These are phyloP conservation scores for Clamator glandarius DNA, from an alignment of 2,797 vertebrate species.

Conservation along the genomic window DNA sequence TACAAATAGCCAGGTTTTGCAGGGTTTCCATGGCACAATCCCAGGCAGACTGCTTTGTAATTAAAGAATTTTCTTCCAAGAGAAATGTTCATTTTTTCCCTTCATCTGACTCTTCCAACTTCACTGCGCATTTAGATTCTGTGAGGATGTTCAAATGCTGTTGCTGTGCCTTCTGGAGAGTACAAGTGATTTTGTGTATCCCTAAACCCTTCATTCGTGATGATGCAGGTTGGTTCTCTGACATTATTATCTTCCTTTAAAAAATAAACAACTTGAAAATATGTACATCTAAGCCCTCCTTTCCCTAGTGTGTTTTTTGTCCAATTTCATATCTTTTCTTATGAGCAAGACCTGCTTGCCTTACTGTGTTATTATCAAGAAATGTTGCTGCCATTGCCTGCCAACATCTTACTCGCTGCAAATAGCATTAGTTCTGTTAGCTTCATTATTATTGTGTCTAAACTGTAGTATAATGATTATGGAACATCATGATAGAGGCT, in stretches of 20 bases:
- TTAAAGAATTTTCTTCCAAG: slow-evolving; percentile 60
- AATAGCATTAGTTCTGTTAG: slow-evolving; percentile 60
- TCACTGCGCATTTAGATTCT: slow-evolving; percentile 51
- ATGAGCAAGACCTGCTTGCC: slow-evolving; percentile 46
- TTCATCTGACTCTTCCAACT: slow-evolving; percentile 33
- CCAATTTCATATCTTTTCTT: slow-evolving; percentile 63
- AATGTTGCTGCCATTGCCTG: slow-evolving; percentile 62
- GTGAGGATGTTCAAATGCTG: slow-evolving; percentile 21
- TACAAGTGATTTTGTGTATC: slow-evolving; percentile 52
- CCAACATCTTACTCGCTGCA: slow-evolving; percentile 60
- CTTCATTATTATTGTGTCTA: slow-evolving; percentile 69
- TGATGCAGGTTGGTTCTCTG: slow-evolving; percentile 50
- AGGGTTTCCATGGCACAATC: slow-evolving; percentile 4
- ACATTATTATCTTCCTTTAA: slow-evolving; percentile 35
- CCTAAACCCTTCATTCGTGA: slow-evolving; percentile 59
- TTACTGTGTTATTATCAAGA: slow-evolving; percentile 62
- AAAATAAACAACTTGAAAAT: slow-evolving; percentile 66
- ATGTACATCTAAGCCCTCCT: slow-evolving; percentile 51
- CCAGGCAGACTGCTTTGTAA: slow-evolving; percentile 48
- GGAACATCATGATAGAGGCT: slow-evolving; percentile 56
- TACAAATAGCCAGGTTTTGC: slow-evolving; percentile 39
- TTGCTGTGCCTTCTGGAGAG: slow-evolving; percentile 22
- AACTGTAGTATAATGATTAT: slow-evolving; percentile 59
- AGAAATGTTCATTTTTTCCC: slow-evolving; percentile 57
- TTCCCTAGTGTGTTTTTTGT: slow-evolving; percentile 61